Percentiles rank a stretch among this genome's conserved stretches.
These are phyloP conservation scores for Conopomorpha cramerella DNA, from an alignment of 1,140 invertebrate species.

Conservation along the genomic window DNA sequence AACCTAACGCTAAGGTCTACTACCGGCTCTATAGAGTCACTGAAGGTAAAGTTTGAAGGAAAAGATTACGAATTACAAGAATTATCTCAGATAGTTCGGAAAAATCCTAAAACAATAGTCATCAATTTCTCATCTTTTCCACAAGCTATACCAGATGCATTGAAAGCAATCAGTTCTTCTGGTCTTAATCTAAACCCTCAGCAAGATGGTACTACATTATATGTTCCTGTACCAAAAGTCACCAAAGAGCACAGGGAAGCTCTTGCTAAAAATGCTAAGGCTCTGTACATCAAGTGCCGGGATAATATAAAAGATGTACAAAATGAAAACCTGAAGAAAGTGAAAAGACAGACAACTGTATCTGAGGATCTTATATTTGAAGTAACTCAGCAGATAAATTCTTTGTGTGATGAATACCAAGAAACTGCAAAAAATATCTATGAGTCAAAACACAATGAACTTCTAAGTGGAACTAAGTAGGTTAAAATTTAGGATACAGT, in stretches of 20 bases:
- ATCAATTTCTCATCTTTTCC: conserved; percentile 84
- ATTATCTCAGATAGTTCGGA: conserved; percentile 84
- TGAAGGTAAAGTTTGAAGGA: conserved; percentile 77
- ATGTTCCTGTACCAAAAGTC: conserved; percentile 86
- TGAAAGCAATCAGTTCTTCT: conserved; percentile 76
- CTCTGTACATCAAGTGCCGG: conserved; percentile 77
- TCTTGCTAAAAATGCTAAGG: conserved; percentile 86
- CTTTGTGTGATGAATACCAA: conserved; percentile 69
- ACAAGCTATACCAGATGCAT: conserved; percentile 77
- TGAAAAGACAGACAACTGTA: conserved; percentile 69
- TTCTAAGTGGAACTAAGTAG: conserved; percentile 63
- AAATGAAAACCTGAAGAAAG: conserved; percentile 71
- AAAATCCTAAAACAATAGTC: conserved; percentile 84
- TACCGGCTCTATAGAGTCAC: conserved; percentile 76
- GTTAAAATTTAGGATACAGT: too few relatives aligned
- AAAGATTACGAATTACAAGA: conserved; percentile 86
- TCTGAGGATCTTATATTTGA: conserved; percentile 70
- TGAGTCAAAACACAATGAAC: conserved; percentile 72
- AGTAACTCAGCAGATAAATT: conserved; percentile 70
- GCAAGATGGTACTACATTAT: conserved; percentile 89
- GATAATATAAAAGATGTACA: conserved; percentile 79
- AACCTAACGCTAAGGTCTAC: conserved; percentile 75
- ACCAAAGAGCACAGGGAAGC: conserved; percentile 90
- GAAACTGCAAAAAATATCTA: conserved; percentile 70
- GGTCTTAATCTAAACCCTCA: conserved; percentile 94